phyloP scores from a whole-genome alignment of 2,113 vertebrate species.

The Macrotis lagotis region DNA sequence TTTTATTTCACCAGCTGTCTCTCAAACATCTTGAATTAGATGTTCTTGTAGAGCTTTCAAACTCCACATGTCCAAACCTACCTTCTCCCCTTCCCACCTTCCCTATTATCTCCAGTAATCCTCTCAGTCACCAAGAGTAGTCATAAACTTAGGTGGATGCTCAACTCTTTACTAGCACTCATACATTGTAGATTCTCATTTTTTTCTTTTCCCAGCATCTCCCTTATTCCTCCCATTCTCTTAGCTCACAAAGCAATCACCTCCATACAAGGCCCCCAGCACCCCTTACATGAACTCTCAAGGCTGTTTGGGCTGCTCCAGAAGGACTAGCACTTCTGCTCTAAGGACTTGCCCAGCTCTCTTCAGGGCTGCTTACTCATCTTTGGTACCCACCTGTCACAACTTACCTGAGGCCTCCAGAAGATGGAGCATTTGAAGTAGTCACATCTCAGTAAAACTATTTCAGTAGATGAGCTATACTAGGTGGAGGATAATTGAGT shows the following conservation, averaged over 20 bases:
- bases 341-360: too few relatives aligned
- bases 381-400: too few relatives aligned
- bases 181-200: background rate
- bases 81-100: background rate
- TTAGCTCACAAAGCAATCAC: background rate
- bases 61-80: background rate
- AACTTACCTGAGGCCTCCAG: too few relatives aligned
- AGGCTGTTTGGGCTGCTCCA: too few relatives aligned
- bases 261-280: background rate
- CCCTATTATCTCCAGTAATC: background rate
- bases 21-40: background rate
- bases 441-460: too few relatives aligned
- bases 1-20: background rate
- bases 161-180: background rate
- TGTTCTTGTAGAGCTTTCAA: background rate
- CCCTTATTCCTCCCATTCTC: background rate
- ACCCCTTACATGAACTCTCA: background rate
- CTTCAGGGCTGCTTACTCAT: too few relatives aligned
- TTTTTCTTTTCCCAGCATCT: background rate
- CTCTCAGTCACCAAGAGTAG: background rate
- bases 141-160: background rate
- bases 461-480: too few relatives aligned
- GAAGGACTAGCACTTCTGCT: too few relatives aligned
- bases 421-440: too few relatives aligned
- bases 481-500: too few relatives aligned